Percentiles rank a stretch among this genome's conserved stretches.
These are phyloP conservation scores for Drosophila quadrilineata DNA, from an alignment of 1,140 invertebrate genomes.

Conservation along the genomic window DNA sequence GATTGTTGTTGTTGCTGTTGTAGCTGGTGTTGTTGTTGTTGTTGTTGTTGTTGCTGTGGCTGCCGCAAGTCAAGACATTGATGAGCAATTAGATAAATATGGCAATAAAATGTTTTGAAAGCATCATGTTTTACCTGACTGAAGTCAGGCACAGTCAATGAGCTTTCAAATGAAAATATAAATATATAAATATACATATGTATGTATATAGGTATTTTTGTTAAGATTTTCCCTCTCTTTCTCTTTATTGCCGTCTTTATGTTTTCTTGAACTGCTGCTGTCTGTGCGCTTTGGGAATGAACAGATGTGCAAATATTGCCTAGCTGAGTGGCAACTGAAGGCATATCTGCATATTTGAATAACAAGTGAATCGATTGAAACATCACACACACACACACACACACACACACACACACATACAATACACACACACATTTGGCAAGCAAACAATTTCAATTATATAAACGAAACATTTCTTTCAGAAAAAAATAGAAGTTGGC, in stretches of 20 bases:
- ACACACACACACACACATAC: constrained; percentile 27
- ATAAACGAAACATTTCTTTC: background rate
- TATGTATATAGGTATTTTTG: background rate
- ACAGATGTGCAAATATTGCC: constrained; percentile 33
- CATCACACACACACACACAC: constrained; percentile 21
- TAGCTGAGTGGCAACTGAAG: constrained; percentile 1
- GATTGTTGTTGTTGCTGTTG: background rate
- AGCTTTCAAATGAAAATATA: constrained; percentile 21
- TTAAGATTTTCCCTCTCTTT: background rate
- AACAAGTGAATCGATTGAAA: constrained; percentile 31
- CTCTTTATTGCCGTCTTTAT: background rate
- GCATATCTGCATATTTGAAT: constrained; percentile 47
- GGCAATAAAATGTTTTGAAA: constrained; percentile 35
- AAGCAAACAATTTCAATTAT: constrained; percentile 17
- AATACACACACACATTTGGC: constrained; percentile 22
- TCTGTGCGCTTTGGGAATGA: constrained; percentile 26
- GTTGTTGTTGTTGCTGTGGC: background rate
- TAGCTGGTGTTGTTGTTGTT: background rate
- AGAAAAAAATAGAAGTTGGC: constrained; percentile 15
- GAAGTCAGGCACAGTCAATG: constrained; percentile 12
- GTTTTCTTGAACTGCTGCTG: too few relatives aligned
- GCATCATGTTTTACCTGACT: constrained; percentile 18
- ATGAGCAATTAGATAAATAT: constrained; percentile 42
- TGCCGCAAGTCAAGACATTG: constrained; percentile 39
- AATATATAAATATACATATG: background rate